These are phyloP conservation scores for Meteorus sp. DNA, from an alignment of 1,140 invertebrate genomes.

Conservation along the genomic window DNA sequence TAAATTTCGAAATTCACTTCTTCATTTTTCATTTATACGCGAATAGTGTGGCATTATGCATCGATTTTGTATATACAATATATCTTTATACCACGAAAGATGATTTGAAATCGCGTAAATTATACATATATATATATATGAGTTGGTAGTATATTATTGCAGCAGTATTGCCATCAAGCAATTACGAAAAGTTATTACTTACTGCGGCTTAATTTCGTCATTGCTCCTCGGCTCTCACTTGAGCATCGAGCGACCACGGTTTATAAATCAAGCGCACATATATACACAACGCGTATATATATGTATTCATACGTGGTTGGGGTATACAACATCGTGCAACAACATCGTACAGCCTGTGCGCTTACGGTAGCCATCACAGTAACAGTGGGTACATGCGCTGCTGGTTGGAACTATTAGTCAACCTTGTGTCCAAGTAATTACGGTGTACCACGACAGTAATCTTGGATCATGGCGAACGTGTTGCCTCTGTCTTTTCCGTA, in stretches of 20 bases:
- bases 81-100: too few species aligned
- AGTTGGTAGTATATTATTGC: too few species aligned
- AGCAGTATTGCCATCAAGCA: constrained; percentile 8
- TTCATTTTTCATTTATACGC: too few species aligned
- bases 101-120: constrained; percentile 14
- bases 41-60: too few species aligned
- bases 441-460: constrained; percentile 29
- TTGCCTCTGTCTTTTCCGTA: constrained; percentile 18
- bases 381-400: constrained; percentile 19
- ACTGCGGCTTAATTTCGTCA: constrained; percentile 24
- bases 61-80: too few species aligned
- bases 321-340: too few species aligned
- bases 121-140: too few species aligned
- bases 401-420: constrained; percentile 31
- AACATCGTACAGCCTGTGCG: not conserved
- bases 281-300: not conserved
- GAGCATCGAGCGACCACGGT: constrained; percentile 12
- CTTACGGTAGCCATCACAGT: constrained; percentile 9
- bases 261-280: constrained; percentile 4
- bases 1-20: too few species aligned
- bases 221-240: constrained; percentile 3
- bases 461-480: constrained; percentile 25
- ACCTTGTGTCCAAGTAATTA: constrained; percentile 33
- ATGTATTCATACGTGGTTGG: too few species aligned
- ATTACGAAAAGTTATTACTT: constrained; percentile 27